phyloP scores from a whole-genome alignment of 1,140 invertebrate species.

The Lamellibrachia luymesi region DNA sequence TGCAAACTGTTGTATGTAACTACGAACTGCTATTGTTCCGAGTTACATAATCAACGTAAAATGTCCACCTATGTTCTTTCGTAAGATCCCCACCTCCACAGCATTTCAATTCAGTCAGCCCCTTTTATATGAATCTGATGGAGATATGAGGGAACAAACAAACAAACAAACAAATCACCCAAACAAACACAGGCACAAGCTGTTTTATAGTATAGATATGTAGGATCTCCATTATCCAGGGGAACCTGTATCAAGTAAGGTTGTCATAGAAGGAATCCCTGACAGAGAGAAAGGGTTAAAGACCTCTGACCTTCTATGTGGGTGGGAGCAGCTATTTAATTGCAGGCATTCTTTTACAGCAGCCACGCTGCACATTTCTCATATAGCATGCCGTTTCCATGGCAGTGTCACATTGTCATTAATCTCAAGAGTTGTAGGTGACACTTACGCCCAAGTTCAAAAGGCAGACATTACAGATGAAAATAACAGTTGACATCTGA shows the following conservation, averaged over 20 bases:
- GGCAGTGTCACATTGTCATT: background rate
- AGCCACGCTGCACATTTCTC: background rate
- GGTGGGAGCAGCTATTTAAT: background rate
- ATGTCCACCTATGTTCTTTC: too few relatives aligned
- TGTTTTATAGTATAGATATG: background rate
- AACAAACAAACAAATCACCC: too few relatives aligned
- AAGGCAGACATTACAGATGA: background rate
- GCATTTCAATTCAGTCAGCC: too few relatives aligned
- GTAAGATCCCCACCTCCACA: too few relatives aligned
- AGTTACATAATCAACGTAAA: too few relatives aligned
- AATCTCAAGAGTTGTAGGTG: background rate
- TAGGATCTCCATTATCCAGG: background rate
- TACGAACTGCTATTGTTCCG: too few relatives aligned
- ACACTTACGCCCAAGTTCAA: background rate
- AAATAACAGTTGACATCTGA: background rate
- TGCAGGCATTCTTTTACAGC: background rate
- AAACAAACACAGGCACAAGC: too few relatives aligned
- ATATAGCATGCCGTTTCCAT: conserved; percentile 4
- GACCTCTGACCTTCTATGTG: background rate
- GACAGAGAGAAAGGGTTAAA: background rate
- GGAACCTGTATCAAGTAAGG: background rate
- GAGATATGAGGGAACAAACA: too few relatives aligned
- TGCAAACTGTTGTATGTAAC: too few relatives aligned
- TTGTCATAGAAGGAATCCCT: background rate
- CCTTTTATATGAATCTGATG: too few relatives aligned